These are phyloP conservation scores for Celastrina argiolus DNA, from an alignment of 2,888 invertebrate species.

Conservation along the genomic window DNA sequence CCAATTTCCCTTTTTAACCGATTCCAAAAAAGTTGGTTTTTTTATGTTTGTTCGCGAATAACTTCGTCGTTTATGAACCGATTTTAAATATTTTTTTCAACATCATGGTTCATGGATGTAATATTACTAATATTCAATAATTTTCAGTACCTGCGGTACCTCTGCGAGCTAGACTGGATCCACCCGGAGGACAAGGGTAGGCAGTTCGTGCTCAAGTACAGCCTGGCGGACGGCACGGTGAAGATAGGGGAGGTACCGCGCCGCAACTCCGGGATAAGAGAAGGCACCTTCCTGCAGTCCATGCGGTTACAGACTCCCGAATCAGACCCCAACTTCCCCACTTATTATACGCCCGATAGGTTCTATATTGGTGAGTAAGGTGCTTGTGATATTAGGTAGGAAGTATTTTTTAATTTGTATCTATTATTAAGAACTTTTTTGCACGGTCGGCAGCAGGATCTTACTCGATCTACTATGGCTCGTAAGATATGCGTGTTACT, in stretches of 20 bases:
- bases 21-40: too few species aligned
- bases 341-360: constrained; percentile 87
- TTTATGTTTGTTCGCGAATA: too few species aligned
- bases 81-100: too few species aligned
- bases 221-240: constrained; percentile 85
- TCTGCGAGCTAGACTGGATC: constrained; percentile 85
- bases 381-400: too few species aligned
- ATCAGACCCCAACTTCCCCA: constrained; percentile 82
- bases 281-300: constrained; percentile 85
- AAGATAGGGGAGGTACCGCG: constrained; percentile 85
- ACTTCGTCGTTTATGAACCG: too few species aligned
- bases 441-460: too few species aligned
- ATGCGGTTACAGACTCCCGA: constrained; percentile 83
- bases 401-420: too few species aligned
- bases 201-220: constrained; percentile 86
- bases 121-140: constrained; percentile 15
- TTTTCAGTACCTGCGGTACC: constrained; percentile 81
- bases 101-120: too few species aligned
- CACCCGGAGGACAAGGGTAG: constrained; percentile 88
- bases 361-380: constrained; percentile 84
- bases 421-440: too few species aligned
- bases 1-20: too few species aligned
- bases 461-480: not conserved
- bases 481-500: too few species aligned
- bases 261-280: constrained; percentile 85